Percentiles rank a stretch among this genome's conserved stretches.
Evolutionary conservation across 1,140 invertebrate genomes (phyloP).

Genomic region (Cylas formicarius): DNA sequence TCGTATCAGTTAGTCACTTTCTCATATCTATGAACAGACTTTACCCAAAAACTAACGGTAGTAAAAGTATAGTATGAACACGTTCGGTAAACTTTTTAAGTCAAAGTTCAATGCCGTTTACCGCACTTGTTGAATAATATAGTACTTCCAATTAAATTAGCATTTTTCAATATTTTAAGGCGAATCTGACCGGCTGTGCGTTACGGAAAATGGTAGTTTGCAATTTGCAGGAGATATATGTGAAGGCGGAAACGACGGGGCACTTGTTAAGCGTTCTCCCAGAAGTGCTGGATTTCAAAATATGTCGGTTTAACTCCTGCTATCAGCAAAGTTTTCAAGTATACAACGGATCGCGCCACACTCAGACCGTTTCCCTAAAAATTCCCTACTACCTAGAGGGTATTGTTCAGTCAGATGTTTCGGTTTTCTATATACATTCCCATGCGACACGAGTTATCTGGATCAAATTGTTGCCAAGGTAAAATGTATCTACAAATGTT

Average conservation of each 20-base stretch:
- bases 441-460: conserved; percentile 14
- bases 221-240: conserved; percentile 26
- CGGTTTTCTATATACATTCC: conserved; percentile 19
- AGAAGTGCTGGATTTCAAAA: conserved; percentile 28
- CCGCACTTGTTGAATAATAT: not conserved
- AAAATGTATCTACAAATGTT: conserved; percentile 2
- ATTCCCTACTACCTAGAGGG: conserved; percentile 23
- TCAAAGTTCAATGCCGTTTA: too few species aligned
- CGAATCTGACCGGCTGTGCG: too few species aligned
- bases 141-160: too few species aligned
- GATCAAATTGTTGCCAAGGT: conserved; percentile 27
- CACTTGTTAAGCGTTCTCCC: conserved; percentile 24
- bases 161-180: too few species aligned
- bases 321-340: conserved; percentile 30
- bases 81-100: too few species aligned
- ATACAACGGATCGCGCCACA: conserved; percentile 18
- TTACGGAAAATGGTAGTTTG: too few species aligned
- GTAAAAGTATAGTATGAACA: too few species aligned
- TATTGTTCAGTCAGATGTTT: conserved; percentile 20
- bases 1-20: too few species aligned
- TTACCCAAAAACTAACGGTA: too few species aligned
- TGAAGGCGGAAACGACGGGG: conserved; percentile 24
- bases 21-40: too few species aligned
- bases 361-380: conserved; percentile 23
- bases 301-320: conserved; percentile 26